Base-by-base conservation (phyloP, 2,888 invertebrate genomes). In the Zaprionus bogoriensis region DNA sequence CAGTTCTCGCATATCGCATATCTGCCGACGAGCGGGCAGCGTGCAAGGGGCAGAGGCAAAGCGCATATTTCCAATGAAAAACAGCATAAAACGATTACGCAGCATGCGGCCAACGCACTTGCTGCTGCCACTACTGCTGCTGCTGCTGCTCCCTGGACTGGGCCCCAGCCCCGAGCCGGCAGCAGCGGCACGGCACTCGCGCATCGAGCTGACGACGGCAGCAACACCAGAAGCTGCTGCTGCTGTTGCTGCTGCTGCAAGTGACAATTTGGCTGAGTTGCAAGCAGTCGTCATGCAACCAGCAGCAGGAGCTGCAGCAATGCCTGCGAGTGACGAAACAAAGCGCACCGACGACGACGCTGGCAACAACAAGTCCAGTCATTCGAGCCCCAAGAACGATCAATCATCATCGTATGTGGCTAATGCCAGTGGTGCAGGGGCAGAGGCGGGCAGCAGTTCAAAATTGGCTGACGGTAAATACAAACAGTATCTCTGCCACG, bases 341-440 rank as follows among this genome's bases (percentile, higher is more conserved):
- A 67, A 90, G 92, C 60, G 92, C 92, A 55, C 92, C 73, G 60
- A 67, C 72, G 46, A 61, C 72, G 63, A 25, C 61, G 51, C 46
- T 46, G 39, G 36, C 53, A 7, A 51, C 67, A 32, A 52, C 59
- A 61, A 62, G 62, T 46, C 52, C 66, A 53, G 41, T 44, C 65
- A 63, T 54, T 51, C 59, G 32, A 61, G 48, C 54, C 66, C 52
- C 62, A 69, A 69, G 74, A 63, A 69, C 73, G 77, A 77, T 77
- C 77, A 77, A 77, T 77, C 77, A 77, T 77, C 77, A 77, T 67
- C 63, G 63, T 66, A 62, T 62, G 74, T 70, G 45, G 74, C 77
- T 57, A 67, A 63, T 67, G 70, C 64, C 36, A 61, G 32, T 36
- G 32, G 32, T 14, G 32, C 32, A 7, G 32, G n/a, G 22, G 7